A percentile compares a stretch with the other conserved stretches of the same genome.
Evolutionary conservation across 1,140 invertebrate species (phyloP).

Genomic region (Cydia amplana): DNA sequence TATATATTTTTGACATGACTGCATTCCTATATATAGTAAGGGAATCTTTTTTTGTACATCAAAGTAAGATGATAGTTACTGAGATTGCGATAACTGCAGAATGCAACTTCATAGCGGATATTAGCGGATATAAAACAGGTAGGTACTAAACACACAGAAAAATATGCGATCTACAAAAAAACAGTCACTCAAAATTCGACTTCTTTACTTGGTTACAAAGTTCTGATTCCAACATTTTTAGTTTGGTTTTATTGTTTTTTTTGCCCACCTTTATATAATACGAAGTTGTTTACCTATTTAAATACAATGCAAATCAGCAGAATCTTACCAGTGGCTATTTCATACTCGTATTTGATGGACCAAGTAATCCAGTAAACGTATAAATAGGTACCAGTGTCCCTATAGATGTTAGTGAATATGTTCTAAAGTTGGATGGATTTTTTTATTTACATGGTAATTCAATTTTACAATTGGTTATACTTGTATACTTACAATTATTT

Average conservation of each 20-base stretch:
- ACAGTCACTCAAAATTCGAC: neutral
- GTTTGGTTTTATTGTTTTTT: neutral
- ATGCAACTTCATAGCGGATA: neutral
- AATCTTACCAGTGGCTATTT: neutral
- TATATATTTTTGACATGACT: too few species aligned
- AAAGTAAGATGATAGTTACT: neutral
- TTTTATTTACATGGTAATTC: neutral
- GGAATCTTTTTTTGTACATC: neutral
- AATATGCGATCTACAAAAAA: neutral
- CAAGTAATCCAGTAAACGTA: neutral
- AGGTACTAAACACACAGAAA: neutral
- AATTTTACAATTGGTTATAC: too few species aligned
- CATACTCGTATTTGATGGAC: neutral
- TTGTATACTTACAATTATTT: too few species aligned
- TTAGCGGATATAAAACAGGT: too few species aligned
- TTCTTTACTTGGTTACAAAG: neutral
- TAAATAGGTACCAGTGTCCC: neutral
- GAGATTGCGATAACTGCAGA: neutral
- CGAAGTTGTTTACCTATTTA: neutral
- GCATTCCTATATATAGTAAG: too few species aligned
- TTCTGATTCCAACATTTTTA: neutral
- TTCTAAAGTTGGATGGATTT: neutral
- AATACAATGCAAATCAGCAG: neutral
- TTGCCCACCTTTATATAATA: neutral
- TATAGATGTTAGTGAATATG: neutral